Evolutionary conservation across 2,888 invertebrate species (phyloP), one percentile per base, ranked within the genome.

Genomic region (Apodemia zela): DNA sequence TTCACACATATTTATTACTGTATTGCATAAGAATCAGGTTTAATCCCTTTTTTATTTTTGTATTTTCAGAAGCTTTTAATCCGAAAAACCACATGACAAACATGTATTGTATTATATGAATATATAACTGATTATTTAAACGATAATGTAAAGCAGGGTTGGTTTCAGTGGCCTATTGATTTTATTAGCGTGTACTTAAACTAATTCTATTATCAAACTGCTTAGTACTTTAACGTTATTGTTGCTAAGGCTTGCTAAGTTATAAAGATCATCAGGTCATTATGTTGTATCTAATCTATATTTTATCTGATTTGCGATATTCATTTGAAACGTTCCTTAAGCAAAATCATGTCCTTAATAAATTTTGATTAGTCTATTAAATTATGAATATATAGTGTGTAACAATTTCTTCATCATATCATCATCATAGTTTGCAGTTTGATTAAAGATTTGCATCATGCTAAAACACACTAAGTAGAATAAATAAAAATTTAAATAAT

Each of bases 51-150:
- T 51, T 21, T 3, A 4, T 13, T 18, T 21, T 51, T 51, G 21
- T 54, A 25, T 15, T 25, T 51, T 82, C 80, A 85, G 79, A 80
- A 80, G 85, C 84, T 85, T 87, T 80, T 83, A 85, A 81, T 84
- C 84, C 15, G 5, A 25, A 42, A n/a, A 42, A 42, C 15, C 6
- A 38, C 13, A 51, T 51, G 2, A 51, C 21, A 21, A n/a, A 21
- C 21, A 21, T 21, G 21, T 51, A 8, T 4, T 10, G 54, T 54
- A n/a, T 42, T 54, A 4, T 54, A 15, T 54, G 25, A 54, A 15
- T 21, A 25, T 25, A 54, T 54, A 54, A 5, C 15, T 42, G 15
- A 15, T 54, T 25, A 25, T 51, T 54, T 3, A 25, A 54, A 54
- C 15, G 15, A 25, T 54, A 54, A 54, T 25, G 25, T 54, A 54